Evolutionary conservation across 2,113 vertebrate genomes (phyloP), one percentile per base, ranked within the genome.

Genomic region (Taxidea taxus): DNA sequence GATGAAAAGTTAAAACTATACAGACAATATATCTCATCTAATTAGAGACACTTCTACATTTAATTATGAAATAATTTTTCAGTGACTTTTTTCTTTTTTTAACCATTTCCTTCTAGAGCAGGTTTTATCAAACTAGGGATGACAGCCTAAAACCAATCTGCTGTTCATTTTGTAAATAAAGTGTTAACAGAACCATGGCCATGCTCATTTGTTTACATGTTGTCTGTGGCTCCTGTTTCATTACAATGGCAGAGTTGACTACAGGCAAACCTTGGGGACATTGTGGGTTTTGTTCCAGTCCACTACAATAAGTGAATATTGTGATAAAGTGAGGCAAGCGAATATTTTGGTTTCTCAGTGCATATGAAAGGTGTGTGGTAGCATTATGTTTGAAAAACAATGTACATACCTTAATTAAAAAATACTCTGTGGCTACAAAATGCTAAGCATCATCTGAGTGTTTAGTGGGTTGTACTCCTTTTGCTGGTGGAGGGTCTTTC

Each of bases 41-140:
- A 90, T 0, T 39, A 2, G 75, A 92, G 87, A 95, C 18, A 49
- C 31, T 86, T 86, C 20, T 14, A 70, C 34, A 90, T 56, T 90
- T 77, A 84, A 16, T 68, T 95, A n/a, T 20, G 31, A 60, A 82
- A 90, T 66, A 60, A 98, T 18, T 94, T 74, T 88, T 60, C 39
- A 82, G 44, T 89, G n/a, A 82, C 74, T 91, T 58, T 31, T n/a
- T 66, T n/a, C n/a, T 66, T 20, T 68, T 34, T n/a, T 68, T 56
- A 89, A 56, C 4, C 42, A 78, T 80, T 89, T 97, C 13, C 8
- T 91, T 58, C 64, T n/a, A 64, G 42, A 81, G 14, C 13, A 94
- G 68, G 11, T 42, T 83, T 81, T 4, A 1, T n/a, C 51, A 56
- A 29, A 49, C 60, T 20, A 42, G 2, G 34, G 44, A 39, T 4